Conservation (phyloP, 2,888 invertebrate genomes). For the Hirtodrosophila duncani region DNA sequence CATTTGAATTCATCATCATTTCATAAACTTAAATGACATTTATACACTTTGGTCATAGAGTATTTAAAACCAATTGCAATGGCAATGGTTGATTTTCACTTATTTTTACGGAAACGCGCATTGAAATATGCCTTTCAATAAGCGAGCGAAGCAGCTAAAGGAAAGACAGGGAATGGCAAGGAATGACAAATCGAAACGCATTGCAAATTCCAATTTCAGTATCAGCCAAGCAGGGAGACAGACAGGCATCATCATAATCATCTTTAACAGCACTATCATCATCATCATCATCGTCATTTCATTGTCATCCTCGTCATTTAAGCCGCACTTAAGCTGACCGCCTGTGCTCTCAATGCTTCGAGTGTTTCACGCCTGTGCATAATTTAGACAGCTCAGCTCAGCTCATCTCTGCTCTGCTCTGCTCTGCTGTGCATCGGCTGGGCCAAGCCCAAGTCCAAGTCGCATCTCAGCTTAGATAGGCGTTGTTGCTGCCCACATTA, state of each 20-base stretch:
- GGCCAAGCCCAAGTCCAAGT: too few relatives aligned
- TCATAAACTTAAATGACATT: too few relatives aligned
- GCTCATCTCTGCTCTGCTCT: neutral
- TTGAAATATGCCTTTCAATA: slow-evolving; percentile 61
- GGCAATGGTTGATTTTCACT: slow-evolving; percentile 48
- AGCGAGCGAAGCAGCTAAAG: slow-evolving; percentile 2
- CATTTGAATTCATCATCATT: too few relatives aligned
- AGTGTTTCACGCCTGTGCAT: slow-evolving; percentile 62
- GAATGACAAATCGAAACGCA: slow-evolving; percentile 49
- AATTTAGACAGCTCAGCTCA: slow-evolving; percentile 57
- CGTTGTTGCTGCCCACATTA: slow-evolving; percentile 42
- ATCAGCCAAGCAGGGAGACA: slow-evolving; percentile 11
- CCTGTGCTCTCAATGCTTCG: slow-evolving; percentile 23
- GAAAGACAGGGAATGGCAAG: slow-evolving; percentile 4
- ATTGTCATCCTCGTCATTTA: slow-evolving; percentile 36
- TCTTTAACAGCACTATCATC: slow-evolving; percentile 1
- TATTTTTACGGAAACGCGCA: slow-evolving; percentile 42
- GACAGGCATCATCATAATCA: neutral
- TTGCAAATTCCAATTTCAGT: slow-evolving; percentile 52
- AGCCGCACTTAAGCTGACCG: slow-evolving; percentile 57
- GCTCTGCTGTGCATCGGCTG: neutral
- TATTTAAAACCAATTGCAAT: neutral
- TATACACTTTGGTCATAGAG: too few relatives aligned
- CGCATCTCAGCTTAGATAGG: too few relatives aligned
- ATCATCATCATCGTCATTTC: neutral